These are phyloP conservation scores for Poeciliopsis prolifica DNA, from an alignment of 2,113 vertebrate species.

Conservation along the genomic window DNA sequence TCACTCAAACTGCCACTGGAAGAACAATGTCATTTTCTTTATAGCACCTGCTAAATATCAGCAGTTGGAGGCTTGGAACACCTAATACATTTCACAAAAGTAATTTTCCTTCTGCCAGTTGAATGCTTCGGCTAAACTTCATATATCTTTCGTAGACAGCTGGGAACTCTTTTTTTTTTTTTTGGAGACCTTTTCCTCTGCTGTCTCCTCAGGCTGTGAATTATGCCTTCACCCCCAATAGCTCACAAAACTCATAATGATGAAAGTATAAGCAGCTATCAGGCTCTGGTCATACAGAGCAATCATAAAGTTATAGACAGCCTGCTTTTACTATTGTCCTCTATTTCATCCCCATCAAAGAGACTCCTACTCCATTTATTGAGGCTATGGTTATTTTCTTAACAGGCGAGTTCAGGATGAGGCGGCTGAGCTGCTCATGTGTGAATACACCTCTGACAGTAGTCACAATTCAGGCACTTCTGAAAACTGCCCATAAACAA, in stretches of 20 bases:
- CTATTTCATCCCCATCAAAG: conserved; percentile 23
- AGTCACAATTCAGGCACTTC: conserved; percentile 63
- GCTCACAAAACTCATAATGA: conserved; percentile 18
- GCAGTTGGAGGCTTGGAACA: conserved; percentile 25
- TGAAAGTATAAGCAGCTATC: conserved; percentile 23
- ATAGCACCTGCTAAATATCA: conserved; percentile 18
- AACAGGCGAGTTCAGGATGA: conserved; percentile 21
- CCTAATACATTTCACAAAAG: conserved; percentile 20
- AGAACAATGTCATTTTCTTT: conserved; percentile 25
- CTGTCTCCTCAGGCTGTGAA: conserved; percentile 2
- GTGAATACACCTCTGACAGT: conserved; percentile 63
- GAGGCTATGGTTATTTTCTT: conserved; percentile 44
- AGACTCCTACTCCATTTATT: conserved; percentile 18
- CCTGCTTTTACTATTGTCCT: conserved; percentile 10
- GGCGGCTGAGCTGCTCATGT: conserved; percentile 35
- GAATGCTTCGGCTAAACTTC: conserved; percentile 21
- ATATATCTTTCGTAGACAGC: conserved; percentile 6
- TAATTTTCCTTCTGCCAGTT: conserved; percentile 30
- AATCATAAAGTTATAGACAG: conserved; percentile 38
- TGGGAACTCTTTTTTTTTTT: conserved; percentile 23
- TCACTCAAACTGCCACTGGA: conserved; percentile 21
- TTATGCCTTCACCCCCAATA: not conserved
- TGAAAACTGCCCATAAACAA: conserved; percentile 65
- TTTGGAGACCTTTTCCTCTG: conserved; percentile 13
- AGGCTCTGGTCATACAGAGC: conserved; percentile 13